These are phyloP conservation scores for Ptychodera flava DNA, from an alignment of 35 echinoderm and acorn worm genomes.

Conservation along the genomic window DNA sequence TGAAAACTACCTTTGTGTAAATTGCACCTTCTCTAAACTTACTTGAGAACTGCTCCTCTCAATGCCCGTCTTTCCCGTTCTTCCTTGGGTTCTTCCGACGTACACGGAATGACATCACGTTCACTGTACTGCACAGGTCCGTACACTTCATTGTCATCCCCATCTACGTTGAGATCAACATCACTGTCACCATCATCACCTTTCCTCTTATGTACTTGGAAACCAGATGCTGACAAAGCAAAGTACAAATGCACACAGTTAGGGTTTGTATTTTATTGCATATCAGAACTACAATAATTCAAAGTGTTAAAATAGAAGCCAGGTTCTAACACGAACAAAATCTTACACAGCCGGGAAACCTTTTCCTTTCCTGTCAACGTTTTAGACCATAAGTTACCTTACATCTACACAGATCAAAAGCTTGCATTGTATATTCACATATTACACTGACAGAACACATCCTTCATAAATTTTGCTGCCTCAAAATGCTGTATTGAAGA, in stretches of 20 bases:
- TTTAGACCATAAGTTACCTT: background rate
- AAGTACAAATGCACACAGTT: background rate
- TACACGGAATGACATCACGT: conserved; percentile 45
- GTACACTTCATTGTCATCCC: conserved; percentile 57
- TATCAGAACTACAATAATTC: background rate
- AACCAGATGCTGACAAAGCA: conserved; percentile 39
- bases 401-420: background rate
- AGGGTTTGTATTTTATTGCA: background rate
- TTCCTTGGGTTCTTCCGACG: conserved; percentile 45
- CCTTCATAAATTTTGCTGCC: too few species aligned
- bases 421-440: too few species aligned
- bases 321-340: background rate
- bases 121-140: conserved; percentile 61
- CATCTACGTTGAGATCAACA: conserved; percentile 55
- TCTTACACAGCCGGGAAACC: background rate
- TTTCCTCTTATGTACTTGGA: conserved; percentile 23
- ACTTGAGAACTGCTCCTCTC: conserved; percentile 27
- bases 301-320: background rate
- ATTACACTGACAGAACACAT: too few species aligned
- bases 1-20: too few species aligned
- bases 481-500: too few species aligned
- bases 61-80: conserved; percentile 23
- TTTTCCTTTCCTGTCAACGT: background rate
- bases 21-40: too few species aligned
- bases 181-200: conserved; percentile 43